These are phyloP conservation scores for Zaprionus bogoriensis DNA, from an alignment of 2,888 invertebrate genomes.

Conservation along the genomic window DNA sequence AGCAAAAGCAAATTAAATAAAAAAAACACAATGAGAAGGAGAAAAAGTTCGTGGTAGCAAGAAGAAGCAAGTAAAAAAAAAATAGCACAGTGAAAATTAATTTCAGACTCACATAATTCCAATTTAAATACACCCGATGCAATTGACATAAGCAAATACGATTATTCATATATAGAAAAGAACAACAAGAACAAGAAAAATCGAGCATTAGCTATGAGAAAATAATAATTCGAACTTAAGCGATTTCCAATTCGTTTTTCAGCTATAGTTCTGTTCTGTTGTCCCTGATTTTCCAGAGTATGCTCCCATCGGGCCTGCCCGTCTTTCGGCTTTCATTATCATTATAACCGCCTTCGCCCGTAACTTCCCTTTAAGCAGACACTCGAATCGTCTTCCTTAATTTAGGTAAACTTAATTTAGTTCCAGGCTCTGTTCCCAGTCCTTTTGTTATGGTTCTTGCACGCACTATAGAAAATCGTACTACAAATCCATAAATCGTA, in stretches of 20 bases:
- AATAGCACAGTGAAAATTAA: conserved; percentile 59
- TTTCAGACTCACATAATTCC: conserved; percentile 47
- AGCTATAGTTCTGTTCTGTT: conserved; percentile 2
- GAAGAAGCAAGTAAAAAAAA: conserved; percentile 23
- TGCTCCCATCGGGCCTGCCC: background rate
- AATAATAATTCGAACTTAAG: conserved; percentile 14
- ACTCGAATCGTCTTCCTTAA: conserved; percentile 70
- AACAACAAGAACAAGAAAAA: conserved; percentile 4
- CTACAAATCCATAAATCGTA: background rate
- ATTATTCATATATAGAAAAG: conserved; percentile 15
- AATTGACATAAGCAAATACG: conserved; percentile 28
- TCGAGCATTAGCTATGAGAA: no score
- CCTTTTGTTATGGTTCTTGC: conserved; percentile 5
- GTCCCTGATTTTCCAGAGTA: background rate
- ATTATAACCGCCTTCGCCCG: conserved; percentile 27
- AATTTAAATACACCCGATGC: conserved; percentile 43
- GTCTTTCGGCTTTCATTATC: background rate
- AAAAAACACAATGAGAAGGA: conserved; percentile 24
- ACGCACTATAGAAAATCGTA: background rate
- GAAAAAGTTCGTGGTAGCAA: conserved; percentile 29
- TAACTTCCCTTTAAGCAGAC: conserved; percentile 49
- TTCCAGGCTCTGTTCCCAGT: conserved; percentile 24
- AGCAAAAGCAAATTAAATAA: conserved; percentile 41
- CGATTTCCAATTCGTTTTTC: conserved; percentile 7
- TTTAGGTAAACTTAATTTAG: conserved; percentile 51